Evolutionary conservation across 2,797 vertebrate genomes (phyloP), one percentile per base, ranked within the genome.

Genomic region (Centropyge bicolor): DNA sequence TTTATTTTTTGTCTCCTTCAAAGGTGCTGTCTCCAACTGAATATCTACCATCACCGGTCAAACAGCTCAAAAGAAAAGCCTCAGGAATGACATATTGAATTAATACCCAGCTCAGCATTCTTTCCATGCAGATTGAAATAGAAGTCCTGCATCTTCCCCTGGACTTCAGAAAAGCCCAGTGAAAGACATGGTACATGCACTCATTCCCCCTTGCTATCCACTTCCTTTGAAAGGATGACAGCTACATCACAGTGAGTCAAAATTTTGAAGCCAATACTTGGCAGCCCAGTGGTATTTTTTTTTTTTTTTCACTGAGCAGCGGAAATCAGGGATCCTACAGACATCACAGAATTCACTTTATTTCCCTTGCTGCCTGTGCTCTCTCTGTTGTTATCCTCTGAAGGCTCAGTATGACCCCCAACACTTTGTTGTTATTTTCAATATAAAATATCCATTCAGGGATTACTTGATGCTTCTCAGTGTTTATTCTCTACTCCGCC

Each of bases 221-320:
- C 87, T 88, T 88, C 86, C 90, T 95, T 94, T 95, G 93, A 93
- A 93, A 92, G 81, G 91, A 91, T 95, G 94, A 95, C 94, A 94
- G 94, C 93, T 94, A 95, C 95, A 95, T 95, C 94, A 94, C 90
- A 93, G 90, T 70, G 80, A 94, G 92, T 94, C 94, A 92, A 94
- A 93, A 94, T 87, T 93, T 86, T 93, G 89, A 94, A 93, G 92
- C 91, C 89, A 93, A 92, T 91, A 94, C 91, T 94, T 94, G 93
- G 93, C 93, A 94, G 91, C 83, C 76, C 79, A 88, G 85, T 74
- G 46, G 82, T 86, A 67, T 89, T 89, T 83, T 76, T 67, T 85
- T 56, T 86, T 83, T 80, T 78, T 81, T 91, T 83, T 16, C 83
- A 85, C 81, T 78, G 78, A 93, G 86, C 83, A 91, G 86, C 87